These are phyloP conservation scores for Orthosia incerta DNA, from an alignment of 2,888 invertebrate species.

Conservation along the genomic window DNA sequence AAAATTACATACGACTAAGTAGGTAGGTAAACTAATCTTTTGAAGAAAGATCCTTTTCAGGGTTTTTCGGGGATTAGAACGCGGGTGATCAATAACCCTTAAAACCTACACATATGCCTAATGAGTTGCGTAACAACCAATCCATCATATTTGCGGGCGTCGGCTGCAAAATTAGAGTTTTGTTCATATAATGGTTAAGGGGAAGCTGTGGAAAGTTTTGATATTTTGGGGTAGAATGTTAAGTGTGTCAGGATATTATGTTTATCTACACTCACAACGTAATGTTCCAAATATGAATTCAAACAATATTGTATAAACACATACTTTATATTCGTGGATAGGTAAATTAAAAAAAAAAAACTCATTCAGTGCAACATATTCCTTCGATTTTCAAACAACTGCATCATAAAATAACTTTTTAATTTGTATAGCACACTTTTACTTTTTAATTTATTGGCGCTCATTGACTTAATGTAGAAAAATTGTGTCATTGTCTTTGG, in stretches of 20 bases:
- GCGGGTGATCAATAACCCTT: slow-evolving; percentile 40
- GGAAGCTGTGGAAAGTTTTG: slow-evolving; percentile 23
- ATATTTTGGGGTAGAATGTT: slow-evolving; percentile 20
- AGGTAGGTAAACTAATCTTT: slow-evolving; percentile 2
- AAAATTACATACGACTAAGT: neutral
- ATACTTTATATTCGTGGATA: too few species aligned
- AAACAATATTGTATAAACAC: too few species aligned
- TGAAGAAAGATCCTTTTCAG: neutral
- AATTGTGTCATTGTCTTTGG: too few species aligned
- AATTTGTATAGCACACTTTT: too few species aligned
- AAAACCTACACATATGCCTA: slow-evolving; percentile 54
- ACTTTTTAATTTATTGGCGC: too few species aligned
- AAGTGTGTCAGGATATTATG: neutral
- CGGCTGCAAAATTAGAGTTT: slow-evolving; percentile 60
- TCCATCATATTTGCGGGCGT: slow-evolving; percentile 58
- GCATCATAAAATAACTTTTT: too few species aligned
- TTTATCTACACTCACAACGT: too few species aligned
- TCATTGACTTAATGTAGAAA: too few species aligned
- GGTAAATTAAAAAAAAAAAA: too few species aligned
- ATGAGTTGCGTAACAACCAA: slow-evolving; percentile 42
- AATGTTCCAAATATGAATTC: too few species aligned
- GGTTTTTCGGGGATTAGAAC: slow-evolving; percentile 18
- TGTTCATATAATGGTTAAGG: slow-evolving; percentile 53
- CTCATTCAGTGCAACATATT: too few species aligned
- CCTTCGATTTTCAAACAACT: too few species aligned